These are phyloP conservation scores for Anthoscopus minutus DNA, from an alignment of 2,113 vertebrate species.

Conservation along the genomic window DNA sequence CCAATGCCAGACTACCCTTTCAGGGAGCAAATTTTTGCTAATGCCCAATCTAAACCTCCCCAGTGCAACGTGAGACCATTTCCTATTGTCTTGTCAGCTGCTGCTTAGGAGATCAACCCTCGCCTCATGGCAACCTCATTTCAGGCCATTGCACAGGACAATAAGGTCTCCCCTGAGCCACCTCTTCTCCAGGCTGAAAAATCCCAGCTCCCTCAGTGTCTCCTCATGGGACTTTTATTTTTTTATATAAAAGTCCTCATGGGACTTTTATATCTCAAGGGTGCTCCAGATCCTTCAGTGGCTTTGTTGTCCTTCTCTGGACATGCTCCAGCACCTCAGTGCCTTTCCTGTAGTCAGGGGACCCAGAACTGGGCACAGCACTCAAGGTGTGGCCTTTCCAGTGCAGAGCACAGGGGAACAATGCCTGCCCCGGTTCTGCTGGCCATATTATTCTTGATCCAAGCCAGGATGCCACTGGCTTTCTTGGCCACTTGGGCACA, in stretches of 20 bases:
- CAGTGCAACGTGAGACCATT: background rate
- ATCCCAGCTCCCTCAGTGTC: background rate
- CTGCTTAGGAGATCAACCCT: background rate
- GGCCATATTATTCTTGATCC: background rate
- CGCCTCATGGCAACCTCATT: background rate
- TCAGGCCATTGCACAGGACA: background rate
- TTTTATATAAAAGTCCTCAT: too few species aligned
- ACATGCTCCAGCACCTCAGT: background rate
- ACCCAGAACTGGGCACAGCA: too few species aligned
- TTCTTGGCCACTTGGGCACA: background rate
- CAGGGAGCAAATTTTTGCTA: background rate
- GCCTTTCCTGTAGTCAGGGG: background rate
- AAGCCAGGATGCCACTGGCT: background rate
- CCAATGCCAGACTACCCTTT: background rate
- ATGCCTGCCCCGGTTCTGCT: background rate
- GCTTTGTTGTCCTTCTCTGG: background rate
- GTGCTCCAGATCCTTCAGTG: background rate
- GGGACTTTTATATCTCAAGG: too few species aligned
- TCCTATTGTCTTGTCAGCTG: background rate
- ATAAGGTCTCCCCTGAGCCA: background rate
- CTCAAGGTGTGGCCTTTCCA: fast-evolving
- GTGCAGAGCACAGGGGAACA: fast-evolving
- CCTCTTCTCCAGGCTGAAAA: background rate
- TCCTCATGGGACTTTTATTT: background rate
- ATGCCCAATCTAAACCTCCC: background rate